Percentiles rank a stretch among this genome's conserved stretches.
phyloP scores from a whole-genome alignment of 2,888 invertebrate species.

The Rapana venosa region DNA sequence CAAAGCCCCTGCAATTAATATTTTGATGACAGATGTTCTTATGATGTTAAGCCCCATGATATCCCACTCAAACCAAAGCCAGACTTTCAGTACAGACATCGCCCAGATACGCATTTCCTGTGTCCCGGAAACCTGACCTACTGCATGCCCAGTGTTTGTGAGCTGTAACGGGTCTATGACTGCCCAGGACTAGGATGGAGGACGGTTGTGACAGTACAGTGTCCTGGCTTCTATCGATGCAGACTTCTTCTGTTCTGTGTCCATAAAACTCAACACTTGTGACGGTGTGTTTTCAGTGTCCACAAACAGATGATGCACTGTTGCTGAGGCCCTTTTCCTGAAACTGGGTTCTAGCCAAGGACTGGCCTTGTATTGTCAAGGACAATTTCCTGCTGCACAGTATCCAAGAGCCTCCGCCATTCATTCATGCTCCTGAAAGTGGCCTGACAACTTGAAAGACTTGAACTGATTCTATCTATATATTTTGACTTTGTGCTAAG shows the following conservation, averaged over 20 bases:
- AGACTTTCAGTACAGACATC: background rate
- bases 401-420: background rate
- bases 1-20: background rate
- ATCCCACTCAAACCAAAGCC: background rate
- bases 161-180: conserved; percentile 35
- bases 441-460: background rate
- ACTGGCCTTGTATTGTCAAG: background rate
- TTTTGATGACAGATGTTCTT: background rate
- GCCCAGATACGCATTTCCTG: conserved; percentile 21
- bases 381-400: background rate
- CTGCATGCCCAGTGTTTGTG: conserved; percentile 33
- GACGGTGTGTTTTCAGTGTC: conserved; percentile 16
- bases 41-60: background rate
- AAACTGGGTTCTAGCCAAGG: conserved; percentile 18
- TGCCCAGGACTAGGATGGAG: conserved; percentile 22
- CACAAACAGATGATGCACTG: background rate
- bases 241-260: background rate
- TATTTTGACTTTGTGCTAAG: background rate
- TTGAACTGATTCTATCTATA: background rate
- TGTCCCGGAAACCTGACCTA: conserved; percentile 6
- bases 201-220: background rate
- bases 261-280: background rate
- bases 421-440: background rate
- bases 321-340: background rate
- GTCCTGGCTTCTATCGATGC: conserved; percentile 14